Conservation (phyloP, 2,797 vertebrate genomes). For the Scomberomorus guttatus region DNA sequence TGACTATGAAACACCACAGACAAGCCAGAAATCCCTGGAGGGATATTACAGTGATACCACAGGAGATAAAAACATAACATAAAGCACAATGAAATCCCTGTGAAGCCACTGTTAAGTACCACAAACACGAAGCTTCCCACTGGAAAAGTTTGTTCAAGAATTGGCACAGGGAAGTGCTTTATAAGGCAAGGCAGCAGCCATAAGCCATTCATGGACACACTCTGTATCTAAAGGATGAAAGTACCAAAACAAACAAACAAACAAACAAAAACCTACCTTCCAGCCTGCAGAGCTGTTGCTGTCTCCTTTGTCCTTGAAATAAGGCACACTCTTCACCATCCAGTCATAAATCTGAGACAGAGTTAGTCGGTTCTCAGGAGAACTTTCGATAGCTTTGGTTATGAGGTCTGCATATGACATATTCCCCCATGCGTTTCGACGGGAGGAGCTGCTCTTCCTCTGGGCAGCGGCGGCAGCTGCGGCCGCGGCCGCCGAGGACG, state of each 20-base stretch:
- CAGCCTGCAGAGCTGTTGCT: slow-evolving; percentile 98
- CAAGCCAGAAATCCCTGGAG: slow-evolving; percentile 29
- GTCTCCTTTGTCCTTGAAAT: slow-evolving; percentile 99
- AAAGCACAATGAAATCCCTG: slow-evolving; percentile 38
- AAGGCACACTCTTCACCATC: slow-evolving; percentile 98
- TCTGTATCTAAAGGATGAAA: not conserved
- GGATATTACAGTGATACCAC: slow-evolving; percentile 48
- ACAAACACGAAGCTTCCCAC: slow-evolving; percentile 33
- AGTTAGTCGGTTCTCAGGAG: slow-evolving; percentile 94
- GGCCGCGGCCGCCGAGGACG: slow-evolving; percentile 84
- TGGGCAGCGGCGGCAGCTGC: slow-evolving; percentile 86
- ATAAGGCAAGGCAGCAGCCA: not conserved
- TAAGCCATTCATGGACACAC: not conserved
- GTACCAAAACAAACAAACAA: not conserved
- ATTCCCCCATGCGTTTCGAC: slow-evolving; percentile 98
- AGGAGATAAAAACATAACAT: slow-evolving; percentile 47
- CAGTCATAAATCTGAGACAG: slow-evolving; percentile 98
- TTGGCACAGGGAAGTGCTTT: slow-evolving; percentile 16
- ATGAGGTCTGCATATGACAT: slow-evolving; percentile 98
- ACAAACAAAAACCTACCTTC: slow-evolving; percentile 88
- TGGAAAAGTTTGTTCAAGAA: slow-evolving; percentile 25
- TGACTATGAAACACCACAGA: slow-evolving; percentile 26
- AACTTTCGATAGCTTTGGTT: slow-evolving; percentile 97
- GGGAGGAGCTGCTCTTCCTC: slow-evolving; percentile 96
- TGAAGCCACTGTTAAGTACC: slow-evolving; percentile 29